Conservation (phyloP, 2,888 invertebrate species). For the Leucozona laternaria region DNA sequence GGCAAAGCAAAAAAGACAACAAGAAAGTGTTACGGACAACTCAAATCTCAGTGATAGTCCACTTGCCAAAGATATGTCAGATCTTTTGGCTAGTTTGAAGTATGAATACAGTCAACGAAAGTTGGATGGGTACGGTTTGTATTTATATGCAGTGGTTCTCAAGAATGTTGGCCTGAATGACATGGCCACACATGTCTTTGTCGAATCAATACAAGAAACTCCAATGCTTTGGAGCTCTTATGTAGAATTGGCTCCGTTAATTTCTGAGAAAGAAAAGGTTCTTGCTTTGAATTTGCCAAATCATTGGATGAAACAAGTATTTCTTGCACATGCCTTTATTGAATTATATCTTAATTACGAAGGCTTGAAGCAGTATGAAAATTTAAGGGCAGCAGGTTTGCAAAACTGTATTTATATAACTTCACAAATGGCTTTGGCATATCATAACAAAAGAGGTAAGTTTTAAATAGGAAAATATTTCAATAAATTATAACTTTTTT, state of each 20-base stretch:
- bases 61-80: slow-evolving; percentile 84
- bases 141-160: slow-evolving; percentile 95
- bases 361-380: slow-evolving; percentile 92
- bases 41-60: slow-evolving; percentile 83
- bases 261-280: slow-evolving; percentile 91
- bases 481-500: slow-evolving; percentile 55
- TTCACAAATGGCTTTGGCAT: slow-evolving; percentile 96
- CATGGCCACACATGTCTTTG: slow-evolving; percentile 91
- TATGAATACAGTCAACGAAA: slow-evolving; percentile 86
- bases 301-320: slow-evolving; percentile 98
- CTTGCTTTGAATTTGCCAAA: slow-evolving; percentile 88
- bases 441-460: slow-evolving; percentile 95
- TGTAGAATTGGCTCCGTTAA: slow-evolving; percentile 94
- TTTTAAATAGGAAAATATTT: slow-evolving; percentile 15
- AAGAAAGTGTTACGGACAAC: slow-evolving; percentile 91
- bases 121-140: slow-evolving; percentile 94
- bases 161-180: slow-evolving; percentile 92
- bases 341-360: slow-evolving; percentile 96
- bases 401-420: slow-evolving; percentile 94
- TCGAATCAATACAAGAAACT: slow-evolving; percentile 90
- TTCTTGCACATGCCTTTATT: slow-evolving; percentile 94
- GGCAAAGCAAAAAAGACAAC: slow-evolving; percentile 94
- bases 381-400: slow-evolving; percentile 91
- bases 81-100: slow-evolving; percentile 86
- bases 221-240: slow-evolving; percentile 98